Evolutionary conservation across 2,113 vertebrate genomes (phyloP).

Genomic region (Trochalopteron elliotii): DNA sequence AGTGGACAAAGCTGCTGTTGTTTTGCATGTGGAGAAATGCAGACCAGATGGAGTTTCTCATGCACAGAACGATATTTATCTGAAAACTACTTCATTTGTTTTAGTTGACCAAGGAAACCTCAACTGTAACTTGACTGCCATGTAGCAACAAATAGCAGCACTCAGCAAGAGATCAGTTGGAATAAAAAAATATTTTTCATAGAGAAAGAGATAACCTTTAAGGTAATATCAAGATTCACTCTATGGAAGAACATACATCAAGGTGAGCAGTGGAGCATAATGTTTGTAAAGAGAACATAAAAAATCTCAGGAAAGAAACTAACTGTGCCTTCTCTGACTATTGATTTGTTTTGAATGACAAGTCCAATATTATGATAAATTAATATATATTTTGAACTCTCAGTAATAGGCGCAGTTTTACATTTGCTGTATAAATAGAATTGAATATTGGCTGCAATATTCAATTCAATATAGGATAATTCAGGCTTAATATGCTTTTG

Average conservation of each 20-base stretch:
- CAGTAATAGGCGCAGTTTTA: neutral
- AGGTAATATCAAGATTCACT: neutral
- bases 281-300: neutral
- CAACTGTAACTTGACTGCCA: neutral
- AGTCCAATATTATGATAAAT: neutral
- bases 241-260: neutral
- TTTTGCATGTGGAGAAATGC: neutral
- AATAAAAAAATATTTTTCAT: neutral
- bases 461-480: neutral
- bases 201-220: neutral
- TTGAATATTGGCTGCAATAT: neutral
- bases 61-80: neutral
- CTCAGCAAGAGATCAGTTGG: neutral
- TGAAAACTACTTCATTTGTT: neutral
- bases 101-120: neutral
- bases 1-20: neutral
- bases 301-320: neutral
- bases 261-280: neutral
- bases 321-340: neutral
- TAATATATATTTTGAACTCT: neutral
- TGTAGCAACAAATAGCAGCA: neutral
- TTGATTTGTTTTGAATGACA: neutral
- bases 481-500: neutral
- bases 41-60: slow-evolving; percentile 20
- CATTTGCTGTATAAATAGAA: neutral